phyloP scores from a whole-genome alignment of 2,888 invertebrate species.

The Catotricha subobsoleta region DNA sequence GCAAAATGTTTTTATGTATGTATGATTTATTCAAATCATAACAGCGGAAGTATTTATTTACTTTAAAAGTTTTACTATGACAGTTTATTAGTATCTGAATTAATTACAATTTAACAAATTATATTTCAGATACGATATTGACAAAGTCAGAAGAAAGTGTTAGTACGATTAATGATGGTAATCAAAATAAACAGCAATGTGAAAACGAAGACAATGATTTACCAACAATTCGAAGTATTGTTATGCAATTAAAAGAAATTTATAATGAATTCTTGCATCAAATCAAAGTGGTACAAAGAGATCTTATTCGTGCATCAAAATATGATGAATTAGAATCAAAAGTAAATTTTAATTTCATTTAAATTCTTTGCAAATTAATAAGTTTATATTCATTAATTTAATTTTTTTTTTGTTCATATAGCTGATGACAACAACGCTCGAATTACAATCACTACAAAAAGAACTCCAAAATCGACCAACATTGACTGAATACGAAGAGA shows the following conservation, averaged over 20 bases:
- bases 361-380: neutral
- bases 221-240: neutral
- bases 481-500: constrained; percentile 11
- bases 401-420: constrained; percentile 5
- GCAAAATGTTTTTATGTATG: neutral
- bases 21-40: no score
- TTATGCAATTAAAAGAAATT: constrained; percentile 7
- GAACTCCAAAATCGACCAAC: constrained; percentile 12
- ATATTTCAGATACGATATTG: neutral
- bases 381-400: no score
- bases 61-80: no score
- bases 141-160: neutral
- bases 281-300: constrained; percentile 2
- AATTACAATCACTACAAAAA: constrained; percentile 10
- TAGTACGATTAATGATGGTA: neutral
- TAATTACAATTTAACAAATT: no score
- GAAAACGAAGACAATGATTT: neutral
- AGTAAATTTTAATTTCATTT: constrained; percentile 7
- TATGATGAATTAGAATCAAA: constrained; percentile 10
- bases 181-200: constrained; percentile 2
- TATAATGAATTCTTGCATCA: constrained; percentile 9
- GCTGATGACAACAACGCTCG: constrained; percentile 9
- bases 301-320: constrained; percentile 4
- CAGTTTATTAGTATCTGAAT: no score
- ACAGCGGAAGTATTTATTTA: no score